Evolutionary conservation across 2,113 vertebrate species (phyloP), one percentile per base, ranked within the genome.

Genomic region (Micronisus gabar): DNA sequence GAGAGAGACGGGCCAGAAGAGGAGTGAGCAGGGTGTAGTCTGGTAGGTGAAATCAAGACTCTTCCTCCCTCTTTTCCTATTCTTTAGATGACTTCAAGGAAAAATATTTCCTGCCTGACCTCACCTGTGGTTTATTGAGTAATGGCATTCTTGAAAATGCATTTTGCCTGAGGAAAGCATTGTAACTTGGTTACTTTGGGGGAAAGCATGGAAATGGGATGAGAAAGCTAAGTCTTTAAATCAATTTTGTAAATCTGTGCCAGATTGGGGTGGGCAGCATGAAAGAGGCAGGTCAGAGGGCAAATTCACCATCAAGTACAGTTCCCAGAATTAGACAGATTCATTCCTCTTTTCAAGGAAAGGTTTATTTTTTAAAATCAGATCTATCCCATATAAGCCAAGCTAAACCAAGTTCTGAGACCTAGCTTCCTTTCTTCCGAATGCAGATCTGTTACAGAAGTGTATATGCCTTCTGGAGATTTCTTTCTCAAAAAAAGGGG

Each of bases 1-100:
- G 23, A 75, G 41, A 67, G 23, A 20, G 65, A 50, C 0, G 0
- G n/a, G 6, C 26, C 41, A 52, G 18, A 80, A 53, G 17, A 4
- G 6, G 25, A 78, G 14, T 1, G 16, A 67, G 71, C 21, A 68
- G 25, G 13, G 2, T 30, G 20, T 23, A 59, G 21, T 6, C 55
- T 52, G 61, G 41, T 38, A 78, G 70, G 56, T 26, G 8, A 81
- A 92, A 61, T 34, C 38, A 48, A 48, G 67, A 19, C 0, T 18
- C 4, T 88, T 75, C 63, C 26, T 80, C 13, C 13, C 30, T 45
- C 38, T 91, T 76, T 81, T 81, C 26, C 11, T 63, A 11, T 66
- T 81, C 48, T 92, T 76, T 27, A 43, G 4, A 19, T 19, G 47
- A n/a, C 18, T 63, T 9, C 11, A 85, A 81, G 67, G 50, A 92